These are phyloP conservation scores for Belonocnema kinseyi DNA, from an alignment of 1,140 invertebrate genomes.

Conservation along the genomic window DNA sequence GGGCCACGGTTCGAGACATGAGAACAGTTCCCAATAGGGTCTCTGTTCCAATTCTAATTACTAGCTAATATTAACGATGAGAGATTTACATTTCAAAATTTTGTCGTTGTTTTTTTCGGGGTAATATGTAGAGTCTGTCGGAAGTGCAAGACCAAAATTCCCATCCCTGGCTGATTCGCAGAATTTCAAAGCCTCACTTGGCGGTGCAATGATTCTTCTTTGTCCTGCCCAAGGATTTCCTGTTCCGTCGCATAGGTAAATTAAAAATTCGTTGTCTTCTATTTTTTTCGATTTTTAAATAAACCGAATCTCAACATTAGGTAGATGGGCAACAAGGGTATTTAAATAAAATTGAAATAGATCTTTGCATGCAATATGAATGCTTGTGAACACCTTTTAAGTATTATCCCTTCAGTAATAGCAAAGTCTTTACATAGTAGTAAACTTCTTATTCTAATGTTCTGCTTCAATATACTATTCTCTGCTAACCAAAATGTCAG, in stretches of 20 bases:
- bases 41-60: too few relatives aligned
- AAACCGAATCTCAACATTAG: neutral
- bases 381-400: too few relatives aligned
- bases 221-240: conserved; percentile 83
- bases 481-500: neutral
- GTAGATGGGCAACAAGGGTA: too few relatives aligned
- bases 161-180: conserved; percentile 70
- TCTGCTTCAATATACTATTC: neutral
- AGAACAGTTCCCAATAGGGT: too few relatives aligned
- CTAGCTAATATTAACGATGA: too few relatives aligned
- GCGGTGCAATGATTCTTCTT: conserved; percentile 74
- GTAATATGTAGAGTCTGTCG: conserved; percentile 67
- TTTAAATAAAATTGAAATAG: too few relatives aligned
- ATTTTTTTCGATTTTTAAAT: neutral
- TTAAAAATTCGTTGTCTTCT: neutral
- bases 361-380: too few relatives aligned
- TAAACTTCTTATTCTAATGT: too few relatives aligned
- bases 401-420: neutral
- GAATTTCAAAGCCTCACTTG: conserved; percentile 66
- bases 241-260: conserved; percentile 80
- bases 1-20: too few relatives aligned
- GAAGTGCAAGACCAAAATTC: conserved; percentile 73
- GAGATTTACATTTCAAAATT: too few relatives aligned
- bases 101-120: neutral
- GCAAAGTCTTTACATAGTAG: too few relatives aligned